These are phyloP conservation scores for Siniperca knerii DNA, from an alignment of 2,113 vertebrate species.

Conservation along the genomic window DNA sequence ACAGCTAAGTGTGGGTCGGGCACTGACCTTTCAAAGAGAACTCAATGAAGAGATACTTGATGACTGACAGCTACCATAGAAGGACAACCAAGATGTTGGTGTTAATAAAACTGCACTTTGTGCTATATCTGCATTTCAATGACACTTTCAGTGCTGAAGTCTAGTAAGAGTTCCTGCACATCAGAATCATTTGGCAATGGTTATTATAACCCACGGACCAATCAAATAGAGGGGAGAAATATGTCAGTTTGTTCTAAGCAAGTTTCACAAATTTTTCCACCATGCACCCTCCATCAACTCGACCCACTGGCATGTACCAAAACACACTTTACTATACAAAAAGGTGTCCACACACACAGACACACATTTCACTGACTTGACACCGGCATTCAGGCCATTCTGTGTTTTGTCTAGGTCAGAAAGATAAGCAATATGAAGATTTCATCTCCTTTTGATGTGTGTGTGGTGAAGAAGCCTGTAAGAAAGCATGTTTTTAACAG, in stretches of 20 bases:
- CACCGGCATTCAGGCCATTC: background rate
- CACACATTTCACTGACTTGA: background rate
- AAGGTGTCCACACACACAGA: background rate
- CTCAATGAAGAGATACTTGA: background rate
- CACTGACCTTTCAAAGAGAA: slow-evolving; percentile 9
- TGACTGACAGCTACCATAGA: background rate
- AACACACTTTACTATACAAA: background rate
- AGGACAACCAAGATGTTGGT: background rate
- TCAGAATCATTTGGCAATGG: background rate
- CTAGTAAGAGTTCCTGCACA: background rate
- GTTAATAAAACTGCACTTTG: background rate
- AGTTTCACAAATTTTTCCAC: background rate
- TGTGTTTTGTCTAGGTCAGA: slow-evolving; percentile 35
- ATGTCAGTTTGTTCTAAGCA: no score
- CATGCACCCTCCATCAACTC: background rate
- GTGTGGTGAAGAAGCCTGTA: background rate
- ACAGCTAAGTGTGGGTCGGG: slow-evolving; percentile 26
- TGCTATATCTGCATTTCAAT: background rate
- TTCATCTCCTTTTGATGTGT: background rate
- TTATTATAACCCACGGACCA: background rate
- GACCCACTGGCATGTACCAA: background rate
- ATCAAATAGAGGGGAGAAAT: background rate
- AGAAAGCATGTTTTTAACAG: background rate
- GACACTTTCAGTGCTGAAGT: no score
- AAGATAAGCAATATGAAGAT: slow-evolving; percentile 12